Evolutionary conservation across 2,888 invertebrate species (phyloP).

Genomic region (Biston betularia): DNA sequence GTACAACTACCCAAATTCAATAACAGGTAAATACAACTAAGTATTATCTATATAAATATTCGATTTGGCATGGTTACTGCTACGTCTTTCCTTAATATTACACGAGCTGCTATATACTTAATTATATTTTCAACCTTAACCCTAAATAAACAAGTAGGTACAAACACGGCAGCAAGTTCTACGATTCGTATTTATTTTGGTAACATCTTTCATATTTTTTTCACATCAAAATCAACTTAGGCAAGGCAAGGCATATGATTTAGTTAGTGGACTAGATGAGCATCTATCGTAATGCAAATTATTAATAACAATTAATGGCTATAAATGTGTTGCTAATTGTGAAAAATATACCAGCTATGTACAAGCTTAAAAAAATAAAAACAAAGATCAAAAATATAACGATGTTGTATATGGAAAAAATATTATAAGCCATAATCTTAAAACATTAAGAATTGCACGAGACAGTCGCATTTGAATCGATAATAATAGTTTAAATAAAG

Average conservation of each 20-base stretch:
- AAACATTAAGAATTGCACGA: no score
- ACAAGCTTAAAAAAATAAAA: no score
- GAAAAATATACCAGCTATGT: no score
- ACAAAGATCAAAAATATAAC: no score
- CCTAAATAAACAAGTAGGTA: conserved; percentile 4
- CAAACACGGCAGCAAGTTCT: conserved; percentile 6
- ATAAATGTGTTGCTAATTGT: no score
- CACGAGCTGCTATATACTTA: not conserved
- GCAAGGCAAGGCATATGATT: conserved; percentile 23
- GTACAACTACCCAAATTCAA: not conserved
- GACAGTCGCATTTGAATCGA: no score
- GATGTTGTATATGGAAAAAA: no score
- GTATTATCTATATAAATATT: conserved; percentile 6
- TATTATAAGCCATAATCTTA: no score
- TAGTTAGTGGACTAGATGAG: conserved; percentile 17
- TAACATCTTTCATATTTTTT: conserved; percentile 50
- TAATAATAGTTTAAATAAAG: no score
- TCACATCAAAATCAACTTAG: conserved; percentile 1
- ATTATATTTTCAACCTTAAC: conserved; percentile 1
- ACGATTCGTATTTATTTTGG: conserved; percentile 48
- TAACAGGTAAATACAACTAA: conserved; percentile 1
- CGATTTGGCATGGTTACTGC: conserved; percentile 20
- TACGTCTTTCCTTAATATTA: not conserved
- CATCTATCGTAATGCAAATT: conserved; percentile 3
- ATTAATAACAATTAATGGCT: no score